Evolutionary conservation across 2,113 vertebrate species (phyloP).

Genomic region (Chrysemys picta): DNA sequence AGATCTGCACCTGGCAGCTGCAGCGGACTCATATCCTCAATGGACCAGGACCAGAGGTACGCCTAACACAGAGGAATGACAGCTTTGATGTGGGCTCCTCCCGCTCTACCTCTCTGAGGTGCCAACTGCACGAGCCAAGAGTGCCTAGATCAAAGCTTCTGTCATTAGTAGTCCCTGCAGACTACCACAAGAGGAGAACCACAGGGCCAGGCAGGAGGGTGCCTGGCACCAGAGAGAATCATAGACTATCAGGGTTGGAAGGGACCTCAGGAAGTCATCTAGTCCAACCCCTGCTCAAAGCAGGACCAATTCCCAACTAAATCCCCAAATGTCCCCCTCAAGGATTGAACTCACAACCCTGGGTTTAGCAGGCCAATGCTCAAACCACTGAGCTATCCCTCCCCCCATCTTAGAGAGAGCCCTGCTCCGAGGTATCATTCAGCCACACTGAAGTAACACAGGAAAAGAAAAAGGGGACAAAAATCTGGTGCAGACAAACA

Average conservation of each 20-base stretch:
- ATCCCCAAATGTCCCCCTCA: too few relatives aligned
- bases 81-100: background rate
- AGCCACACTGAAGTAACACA: constrained; percentile 18
- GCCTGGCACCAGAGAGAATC: background rate
- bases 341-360: too few relatives aligned
- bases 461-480: constrained; percentile 23
- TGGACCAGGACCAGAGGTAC: background rate
- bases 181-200: background rate
- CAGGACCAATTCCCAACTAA: too few relatives aligned
- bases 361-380: too few relatives aligned
- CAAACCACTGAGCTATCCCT: too few relatives aligned
- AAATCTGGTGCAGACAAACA: constrained; percentile 3
- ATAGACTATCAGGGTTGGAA: too few relatives aligned
- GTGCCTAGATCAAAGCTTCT: too few relatives aligned
- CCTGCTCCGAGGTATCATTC: constrained; percentile 1
- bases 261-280: too few relatives aligned
- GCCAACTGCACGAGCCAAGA: background rate
- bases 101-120: background rate
- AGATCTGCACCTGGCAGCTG: background rate
- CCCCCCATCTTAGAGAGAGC: background rate
- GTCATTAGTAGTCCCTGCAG: background rate
- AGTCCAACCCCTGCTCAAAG: too few relatives aligned
- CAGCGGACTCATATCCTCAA: background rate
- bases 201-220: background rate
- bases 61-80: background rate